Evolutionary conservation across 2,888 invertebrate species (phyloP), one percentile per base, ranked within the genome.

Genomic region (Euplagia quadripunctaria): DNA sequence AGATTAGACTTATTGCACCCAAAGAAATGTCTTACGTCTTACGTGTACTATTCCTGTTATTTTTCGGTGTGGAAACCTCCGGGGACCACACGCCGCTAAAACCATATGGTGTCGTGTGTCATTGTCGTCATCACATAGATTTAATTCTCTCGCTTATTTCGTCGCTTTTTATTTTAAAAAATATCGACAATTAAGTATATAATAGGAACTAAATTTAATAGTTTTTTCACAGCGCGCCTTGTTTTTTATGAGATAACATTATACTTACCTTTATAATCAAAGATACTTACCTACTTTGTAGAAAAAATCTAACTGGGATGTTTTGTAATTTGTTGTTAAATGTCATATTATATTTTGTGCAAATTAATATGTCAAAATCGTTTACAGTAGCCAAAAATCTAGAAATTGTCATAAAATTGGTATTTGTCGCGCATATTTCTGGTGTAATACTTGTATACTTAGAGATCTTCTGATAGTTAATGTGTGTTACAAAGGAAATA

Each of bases 331-430:
- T 58, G 64, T 67, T 55, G 17, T 67, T 31, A 67, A 76, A 70
- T 76, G 85, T 79, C 83, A 79, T 72, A 67, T 80, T 65, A 63
- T 68, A 65, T 64, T 75, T 76, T 64, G 52, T 69, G 65, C 67
- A 80, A 16, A 69, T 63, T 69, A 78, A 78, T 70, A 79, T 78
- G 86, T 83, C 88, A 86, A 83, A 83, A 83, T 84, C 78, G 66
- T 79, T 72, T 77, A 75, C 70, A 67, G 78, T 73, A 75, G 49
- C 69, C 46, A 61, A 69, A 69, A 58, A 58, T 72, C 61, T 72
- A 73, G 66, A 77, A 71, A 64, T 73, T 81, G 64, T 68, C 76
- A 72, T 71, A 61, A 76, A 75, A 79, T 74, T 75, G 52, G 43
- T 70, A 69, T 46, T 43, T 68, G 64, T 55, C 49, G 46, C 69